These are phyloP conservation scores for Alfaro cultratus DNA, from an alignment of 2,797 vertebrate genomes.

Conservation along the genomic window DNA sequence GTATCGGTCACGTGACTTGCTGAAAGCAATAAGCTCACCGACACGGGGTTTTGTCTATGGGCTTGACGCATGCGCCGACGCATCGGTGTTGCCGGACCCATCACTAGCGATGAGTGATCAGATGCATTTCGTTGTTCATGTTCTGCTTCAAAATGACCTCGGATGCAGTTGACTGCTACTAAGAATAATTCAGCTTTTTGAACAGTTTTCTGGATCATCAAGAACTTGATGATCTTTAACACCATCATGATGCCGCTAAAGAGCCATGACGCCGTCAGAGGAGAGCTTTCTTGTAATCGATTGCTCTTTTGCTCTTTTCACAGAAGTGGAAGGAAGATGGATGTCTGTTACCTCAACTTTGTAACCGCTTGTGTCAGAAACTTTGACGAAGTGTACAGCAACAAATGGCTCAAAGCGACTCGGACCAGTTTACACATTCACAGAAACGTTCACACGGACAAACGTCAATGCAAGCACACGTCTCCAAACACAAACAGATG, in stretches of 20 bases:
- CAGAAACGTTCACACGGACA: constrained; percentile 56
- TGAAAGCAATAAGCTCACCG: no score
- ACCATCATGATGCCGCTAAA: background rate
- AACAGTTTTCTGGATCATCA: background rate
- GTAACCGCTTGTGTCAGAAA: constrained; percentile 76
- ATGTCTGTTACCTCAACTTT: constrained; percentile 80
- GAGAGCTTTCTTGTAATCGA: background rate
- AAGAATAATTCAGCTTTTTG: background rate
- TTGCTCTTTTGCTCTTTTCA: constrained; percentile 10
- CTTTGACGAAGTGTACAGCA: constrained; percentile 80
- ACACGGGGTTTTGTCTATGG: no score
- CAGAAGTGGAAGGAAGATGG: constrained; percentile 62
- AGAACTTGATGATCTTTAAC: background rate
- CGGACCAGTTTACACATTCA: constrained; percentile 68
- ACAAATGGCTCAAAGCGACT: constrained; percentile 75
- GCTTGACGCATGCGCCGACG: no score
- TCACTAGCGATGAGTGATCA: background rate
- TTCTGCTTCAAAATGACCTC: background rate
- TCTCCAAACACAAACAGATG: constrained; percentile 41
- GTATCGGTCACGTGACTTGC: no score
- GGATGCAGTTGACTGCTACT: background rate
- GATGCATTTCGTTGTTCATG: background rate
- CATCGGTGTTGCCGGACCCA: no score
- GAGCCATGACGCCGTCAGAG: background rate
- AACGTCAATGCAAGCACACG: constrained; percentile 54